Evolutionary conservation across 2,113 vertebrate species (phyloP).

Genomic region (Xenopus laevis): DNA sequence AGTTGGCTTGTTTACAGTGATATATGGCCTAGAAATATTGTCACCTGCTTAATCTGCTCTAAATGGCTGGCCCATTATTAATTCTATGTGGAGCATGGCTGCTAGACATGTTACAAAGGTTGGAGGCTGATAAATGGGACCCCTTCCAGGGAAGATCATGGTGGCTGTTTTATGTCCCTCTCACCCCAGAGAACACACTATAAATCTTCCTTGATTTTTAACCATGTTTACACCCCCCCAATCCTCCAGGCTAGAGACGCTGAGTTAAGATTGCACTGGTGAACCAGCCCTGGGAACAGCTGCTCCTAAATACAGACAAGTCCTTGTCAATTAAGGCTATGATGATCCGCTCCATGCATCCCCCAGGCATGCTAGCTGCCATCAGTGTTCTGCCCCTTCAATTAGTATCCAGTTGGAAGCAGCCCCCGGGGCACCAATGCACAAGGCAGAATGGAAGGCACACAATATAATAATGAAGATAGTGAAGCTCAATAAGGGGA

Average conservation of each 20-base stretch:
- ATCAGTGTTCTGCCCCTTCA: constrained; percentile 89
- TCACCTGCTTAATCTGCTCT: constrained; percentile 87
- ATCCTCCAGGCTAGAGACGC: constrained; percentile 84
- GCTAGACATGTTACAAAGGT: constrained; percentile 62
- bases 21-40: constrained; percentile 68
- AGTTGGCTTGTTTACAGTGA: constrained; percentile 55
- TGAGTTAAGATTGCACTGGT: constrained; percentile 94
- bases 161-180: constrained; percentile 80
- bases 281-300: constrained; percentile 94
- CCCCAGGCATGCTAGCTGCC: constrained; percentile 82
- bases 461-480: constrained; percentile 60
- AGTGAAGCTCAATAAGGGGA: constrained; percentile 66
- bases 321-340: constrained; percentile 99
- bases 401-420: constrained; percentile 94
- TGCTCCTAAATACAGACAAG: constrained; percentile 99
- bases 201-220: constrained; percentile 98
- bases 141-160: constrained; percentile 80
- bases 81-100: constrained; percentile 73
- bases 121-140: constrained; percentile 73
- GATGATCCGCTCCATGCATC: constrained; percentile 90
- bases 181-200: constrained; percentile 88
- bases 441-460: constrained; percentile 67
- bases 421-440: constrained; percentile 88
- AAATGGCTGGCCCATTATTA: constrained; percentile 74
- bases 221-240: constrained; percentile 79